Base-by-base conservation (phyloP, 2,113 vertebrate species). In the Malurus elegans region DNA sequence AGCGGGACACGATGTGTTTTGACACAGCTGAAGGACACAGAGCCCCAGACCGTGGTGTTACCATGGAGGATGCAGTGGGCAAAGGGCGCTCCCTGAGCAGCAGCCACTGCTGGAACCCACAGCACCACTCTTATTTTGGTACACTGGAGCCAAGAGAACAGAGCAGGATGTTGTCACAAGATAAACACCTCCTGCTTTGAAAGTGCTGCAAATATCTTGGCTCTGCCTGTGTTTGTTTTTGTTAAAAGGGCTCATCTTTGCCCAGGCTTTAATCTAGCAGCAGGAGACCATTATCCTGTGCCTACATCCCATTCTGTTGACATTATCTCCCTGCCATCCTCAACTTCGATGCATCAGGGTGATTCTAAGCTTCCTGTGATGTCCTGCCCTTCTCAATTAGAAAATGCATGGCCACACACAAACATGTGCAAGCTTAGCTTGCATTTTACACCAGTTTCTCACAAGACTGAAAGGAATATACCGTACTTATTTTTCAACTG, bases 181-280 rank as follows among this genome's bases (percentile, higher is more conserved):
- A 96, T 82, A 94, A 97, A 96, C 28, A 45, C 79, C 84, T 82
- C 81, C 84, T 85, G 79, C 96, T 97, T 91, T 90, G 86, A 95
- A 94, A 97, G 75, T 25, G 40, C 57, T 14, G 44, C 71, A 95
- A 90, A 86, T 56, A 71, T 14, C 72, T 72, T 70, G 87, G 92
- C 94, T 93, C 58, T 72, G 67, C 58, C 67, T 88, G 78, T 5
- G 19, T 71, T 84, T 95, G 78, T 64, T 95, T 97, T 84, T 67
- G 72, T 62, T 95, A 47, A 62, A 95, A 90, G 84, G 56, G 58
- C 47, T 93, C 93, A 51, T 95, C 32, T 38, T 76, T 90, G 65
- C 75, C 51, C 88, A 88, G 69, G 92, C 94, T 97, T 97, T 96
- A 90, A 97, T 96, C 95, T 88, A 96, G 88, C 95, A 95, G 86